Conservation (phyloP, 2,113 vertebrate species). For the Taxidea taxus region DNA sequence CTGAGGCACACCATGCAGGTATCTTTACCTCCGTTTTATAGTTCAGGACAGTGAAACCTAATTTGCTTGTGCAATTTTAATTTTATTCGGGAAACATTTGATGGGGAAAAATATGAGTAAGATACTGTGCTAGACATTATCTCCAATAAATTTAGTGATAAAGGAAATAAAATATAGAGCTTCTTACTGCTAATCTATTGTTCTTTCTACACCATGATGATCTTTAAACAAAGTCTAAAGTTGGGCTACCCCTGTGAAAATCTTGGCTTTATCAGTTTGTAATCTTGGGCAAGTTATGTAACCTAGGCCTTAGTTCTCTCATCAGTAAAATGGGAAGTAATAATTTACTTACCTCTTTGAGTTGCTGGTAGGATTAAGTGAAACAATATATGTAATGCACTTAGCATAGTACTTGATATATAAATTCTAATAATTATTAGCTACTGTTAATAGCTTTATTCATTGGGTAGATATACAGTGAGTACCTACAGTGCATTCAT, state of each 20-base stretch:
- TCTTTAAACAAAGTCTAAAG: not conserved
- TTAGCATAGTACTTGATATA: not conserved
- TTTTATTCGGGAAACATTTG: slow-evolving; percentile 33
- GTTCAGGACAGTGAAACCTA: not conserved
- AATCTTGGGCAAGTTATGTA: slow-evolving; percentile 34
- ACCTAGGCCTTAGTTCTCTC: slow-evolving; percentile 8
- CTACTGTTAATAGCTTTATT: slow-evolving; percentile 10
- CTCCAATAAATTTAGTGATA: not conserved
- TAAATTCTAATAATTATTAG: slow-evolving; percentile 3
- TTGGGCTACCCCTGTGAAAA: not conserved
- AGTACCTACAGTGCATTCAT: not conserved
- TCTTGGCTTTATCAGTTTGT: not conserved
- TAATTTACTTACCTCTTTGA: not conserved
- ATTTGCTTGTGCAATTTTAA: slow-evolving; percentile 20
- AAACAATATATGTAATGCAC: not conserved
- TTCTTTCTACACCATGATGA: not conserved
- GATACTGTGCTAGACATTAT: not conserved
- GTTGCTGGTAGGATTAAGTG: slow-evolving; percentile 21
- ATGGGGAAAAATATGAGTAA: not conserved
- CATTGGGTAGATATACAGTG: not conserved
- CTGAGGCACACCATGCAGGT: not conserved
- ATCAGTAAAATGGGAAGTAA: slow-evolving; percentile 27
- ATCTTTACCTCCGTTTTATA: slow-evolving; percentile 5
- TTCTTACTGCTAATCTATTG: not conserved
- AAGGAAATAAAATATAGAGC: not conserved